Percentiles rank a stretch among this genome's conserved stretches.
These are phyloP conservation scores for Tricholauxania praeusta DNA, from an alignment of 2,888 invertebrate species.

Conservation along the genomic window DNA sequence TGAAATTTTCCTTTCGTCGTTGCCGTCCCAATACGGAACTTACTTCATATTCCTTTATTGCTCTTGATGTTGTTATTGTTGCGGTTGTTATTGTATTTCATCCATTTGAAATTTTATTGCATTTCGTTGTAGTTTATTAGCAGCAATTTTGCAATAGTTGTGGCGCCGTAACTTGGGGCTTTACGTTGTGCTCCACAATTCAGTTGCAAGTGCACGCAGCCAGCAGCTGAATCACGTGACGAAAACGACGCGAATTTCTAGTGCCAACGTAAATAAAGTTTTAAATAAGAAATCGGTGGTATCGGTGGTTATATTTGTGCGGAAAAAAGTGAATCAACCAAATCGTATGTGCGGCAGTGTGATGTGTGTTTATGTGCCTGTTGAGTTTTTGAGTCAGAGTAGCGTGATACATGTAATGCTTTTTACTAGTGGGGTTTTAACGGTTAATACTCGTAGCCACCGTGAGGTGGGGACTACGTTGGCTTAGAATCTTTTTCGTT, in stretches of 20 bases:
- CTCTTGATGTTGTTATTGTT: slow-evolving; percentile 37
- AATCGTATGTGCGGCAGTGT: slow-evolving; percentile 1
- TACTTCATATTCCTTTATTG: slow-evolving; percentile 45
- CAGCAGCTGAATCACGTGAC: slow-evolving; percentile 37
- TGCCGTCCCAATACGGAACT: background rate
- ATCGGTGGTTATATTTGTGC: background rate
- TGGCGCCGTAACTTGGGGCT: slow-evolving; percentile 26
- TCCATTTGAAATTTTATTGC: slow-evolving; percentile 36
- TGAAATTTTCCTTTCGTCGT: slow-evolving; percentile 14
- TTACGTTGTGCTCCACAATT: slow-evolving; percentile 22
- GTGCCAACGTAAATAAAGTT: background rate
- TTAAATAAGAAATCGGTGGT: background rate
- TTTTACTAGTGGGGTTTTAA: no score
- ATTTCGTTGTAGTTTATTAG: slow-evolving; percentile 30
- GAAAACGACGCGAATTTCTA: slow-evolving; percentile 22
- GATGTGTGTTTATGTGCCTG: background rate
- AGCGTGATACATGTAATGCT: no score
- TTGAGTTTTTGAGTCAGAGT: background rate
- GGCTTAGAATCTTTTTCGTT: no score
- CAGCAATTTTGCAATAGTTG: slow-evolving; percentile 20
- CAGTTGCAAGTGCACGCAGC: slow-evolving; percentile 38
- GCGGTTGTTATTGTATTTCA: slow-evolving; percentile 14
- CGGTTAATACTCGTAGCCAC: no score
- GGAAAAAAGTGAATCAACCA: background rate
- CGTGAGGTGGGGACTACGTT: no score